Percentiles rank a stretch among this genome's conserved stretches.
Conservation (phyloP, 2,888 invertebrate genomes). For the Tachina grossa region DNA sequence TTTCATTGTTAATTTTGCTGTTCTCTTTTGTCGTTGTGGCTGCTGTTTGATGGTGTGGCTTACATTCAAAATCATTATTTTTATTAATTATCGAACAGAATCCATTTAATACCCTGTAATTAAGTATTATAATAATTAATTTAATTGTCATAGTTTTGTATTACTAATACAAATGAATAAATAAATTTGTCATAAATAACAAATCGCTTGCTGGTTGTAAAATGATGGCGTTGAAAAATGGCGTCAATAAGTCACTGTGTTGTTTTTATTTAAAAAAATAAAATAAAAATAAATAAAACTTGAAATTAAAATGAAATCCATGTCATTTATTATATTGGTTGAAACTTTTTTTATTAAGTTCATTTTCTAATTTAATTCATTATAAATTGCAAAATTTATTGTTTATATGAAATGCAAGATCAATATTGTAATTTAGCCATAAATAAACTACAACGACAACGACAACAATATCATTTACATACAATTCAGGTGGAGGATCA, state of each 20-base stretch:
- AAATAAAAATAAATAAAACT: constrained; percentile 24
- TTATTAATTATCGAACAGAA: constrained; percentile 68
- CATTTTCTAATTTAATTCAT: constrained; percentile 53
- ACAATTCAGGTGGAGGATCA: constrained; percentile 65
- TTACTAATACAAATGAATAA: constrained; percentile 52
- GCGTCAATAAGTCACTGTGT: constrained; percentile 69
- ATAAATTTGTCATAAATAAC: constrained; percentile 69
- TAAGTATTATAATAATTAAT: constrained; percentile 67
- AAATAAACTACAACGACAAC: constrained; percentile 37
- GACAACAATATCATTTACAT: constrained; percentile 19
- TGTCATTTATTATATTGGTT: constrained; percentile 58
- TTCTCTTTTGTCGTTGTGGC: constrained; percentile 8
- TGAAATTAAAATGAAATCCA: constrained; percentile 54
- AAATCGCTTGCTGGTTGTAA: constrained; percentile 53
- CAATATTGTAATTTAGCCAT: constrained; percentile 56
- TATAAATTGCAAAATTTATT: constrained; percentile 56
- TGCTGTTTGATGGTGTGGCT: constrained; percentile 47
- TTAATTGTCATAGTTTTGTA: constrained; percentile 62
- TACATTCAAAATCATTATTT: constrained; percentile 53
- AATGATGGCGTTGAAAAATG: constrained; percentile 70
- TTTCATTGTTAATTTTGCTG: constrained; percentile 43
- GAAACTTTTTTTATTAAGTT: constrained; percentile 10
- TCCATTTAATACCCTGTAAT: constrained; percentile 63
- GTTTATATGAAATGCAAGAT: constrained; percentile 50
- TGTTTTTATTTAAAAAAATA: constrained; percentile 15